Evolutionary conservation across 2,797 vertebrate species (phyloP), one percentile per base, ranked within the genome.

Genomic region (Adrianichthys oophorus): DNA sequence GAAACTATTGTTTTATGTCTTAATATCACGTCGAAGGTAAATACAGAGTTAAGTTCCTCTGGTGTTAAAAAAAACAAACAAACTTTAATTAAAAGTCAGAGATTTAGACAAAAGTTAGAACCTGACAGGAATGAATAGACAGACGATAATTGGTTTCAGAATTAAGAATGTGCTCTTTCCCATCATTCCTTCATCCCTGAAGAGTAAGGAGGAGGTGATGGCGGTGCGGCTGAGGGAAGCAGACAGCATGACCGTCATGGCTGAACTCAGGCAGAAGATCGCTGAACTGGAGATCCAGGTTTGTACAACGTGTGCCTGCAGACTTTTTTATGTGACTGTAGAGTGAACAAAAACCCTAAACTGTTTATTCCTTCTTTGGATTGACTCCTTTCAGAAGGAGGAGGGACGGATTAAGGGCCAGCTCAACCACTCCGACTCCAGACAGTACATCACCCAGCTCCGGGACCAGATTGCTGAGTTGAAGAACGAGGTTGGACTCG

Each of bases 181-280:
- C 47, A 10, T 5, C 4, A 10, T 48, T 15, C 18, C 10, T 48
- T 15, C 4, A 16, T 41, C 17, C 47, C 13, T 41, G 3, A 23
- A 98, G 96, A 96, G 93, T 87, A 98, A 98, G 88, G 96, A 98
- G 84, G 95, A 97, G 69, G 95, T 97, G 89, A 97, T 98, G 96
- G 95, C 94, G 0, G 95, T 93, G 51, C 91, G 96, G 16, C 90
- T 98, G 72, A 91, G 96, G 59, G 96, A 98, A 85, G 96, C 96
- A 0, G 96, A 98, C 89, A 96, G 94, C 74, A 96, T 98, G 94
- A 95, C 96, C 0, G 94, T 93, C 1, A 91, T 96, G 84, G 96
- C 96, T 1, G 96, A 98, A 78, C 93, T 98, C 85, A 87, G 95
- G 48, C 96, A 98, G 88, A 92, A 89, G 74, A 91, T 97, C 0